Base-by-base conservation (phyloP, 2,888 invertebrate genomes). In the Pherbina coryleti region DNA sequence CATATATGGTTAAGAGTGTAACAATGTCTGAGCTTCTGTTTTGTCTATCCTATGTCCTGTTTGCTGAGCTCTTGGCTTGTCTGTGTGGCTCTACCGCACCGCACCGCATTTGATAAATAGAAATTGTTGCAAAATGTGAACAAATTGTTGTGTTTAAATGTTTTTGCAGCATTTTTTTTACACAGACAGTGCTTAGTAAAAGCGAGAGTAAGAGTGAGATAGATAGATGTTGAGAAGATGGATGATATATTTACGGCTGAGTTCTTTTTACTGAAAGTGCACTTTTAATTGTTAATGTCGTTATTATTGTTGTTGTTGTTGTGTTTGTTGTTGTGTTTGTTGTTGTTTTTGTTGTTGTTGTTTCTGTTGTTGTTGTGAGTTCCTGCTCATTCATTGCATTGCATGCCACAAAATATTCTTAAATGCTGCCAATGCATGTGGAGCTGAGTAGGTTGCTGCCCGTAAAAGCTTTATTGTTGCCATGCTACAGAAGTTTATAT, bases 21-120 rank as follows among this genome's bases (percentile, higher is more conserved):
- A 28, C 25, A 31, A 28, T 31, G 62, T 62, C 62, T 25, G 25
- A 17, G 62, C n/a, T n/a, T 34, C 5, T 64, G 28, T 31, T n/a
- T 55, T 55, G 7, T 55, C 19, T 55, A 14, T 19, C 19, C 19
- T 19, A 19, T 2, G 55, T 19, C 19, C 19, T 31, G 19, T 25
- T 49, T 49, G 44, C 69, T 25, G 28, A 9, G 11, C 11, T 49
- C 49, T 31, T 37, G 17, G 17, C 34, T 51, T 25, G 51, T 69
- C 69, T 69, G 49, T 51, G 19, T 25, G 2, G 49, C 69, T 49
- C 19, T 49, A 19, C 49, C 9, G 51, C 22, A 69, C 49, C 9
- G 51, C 22, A 69, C 69, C 69, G 51, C 69, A 69, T 51, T 69
- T 69, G 69, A 69, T 69, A 69, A 69, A 69, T 69, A 69, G 69